Evolutionary conservation across 2,888 invertebrate species (phyloP).

Genomic region (Gymnocheta viridis): DNA sequence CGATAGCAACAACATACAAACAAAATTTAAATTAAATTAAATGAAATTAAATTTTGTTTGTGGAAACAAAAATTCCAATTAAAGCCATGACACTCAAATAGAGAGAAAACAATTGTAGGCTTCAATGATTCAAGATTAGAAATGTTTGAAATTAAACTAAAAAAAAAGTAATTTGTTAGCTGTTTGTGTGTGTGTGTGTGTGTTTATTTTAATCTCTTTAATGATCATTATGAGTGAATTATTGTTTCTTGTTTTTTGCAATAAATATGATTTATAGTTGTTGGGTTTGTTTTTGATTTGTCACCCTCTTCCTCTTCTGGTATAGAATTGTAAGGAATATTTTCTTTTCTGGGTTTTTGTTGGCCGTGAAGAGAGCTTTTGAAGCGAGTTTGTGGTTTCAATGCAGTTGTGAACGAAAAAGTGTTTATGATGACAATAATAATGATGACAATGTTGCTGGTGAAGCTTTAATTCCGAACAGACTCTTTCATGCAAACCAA

Average conservation of each 20-base stretch:
- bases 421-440: slow-evolving; percentile 13
- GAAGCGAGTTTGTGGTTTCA: slow-evolving; percentile 35
- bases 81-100: background rate
- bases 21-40: no score
- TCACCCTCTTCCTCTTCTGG: background rate
- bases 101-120: slow-evolving; percentile 37
- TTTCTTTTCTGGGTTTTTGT: background rate
- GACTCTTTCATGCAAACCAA: background rate
- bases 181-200: background rate
- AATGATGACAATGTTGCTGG: slow-evolving; percentile 35
- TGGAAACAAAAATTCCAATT: slow-evolving; percentile 38
- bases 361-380: background rate
- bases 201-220: slow-evolving; percentile 9
- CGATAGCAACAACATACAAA: slow-evolving; percentile 5
- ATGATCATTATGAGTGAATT: slow-evolving; percentile 34
- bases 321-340: background rate
- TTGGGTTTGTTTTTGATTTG: slow-evolving; percentile 28
- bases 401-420: slow-evolving; percentile 3
- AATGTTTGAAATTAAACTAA: slow-evolving; percentile 33
- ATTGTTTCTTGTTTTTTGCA: background rate
- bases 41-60: slow-evolving; percentile 37
- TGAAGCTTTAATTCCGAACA: slow-evolving; percentile 5
- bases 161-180: slow-evolving; percentile 48
- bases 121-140: slow-evolving; percentile 44
- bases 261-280: slow-evolving; percentile 40